Evolutionary conservation across 2,113 vertebrate genomes (phyloP), one percentile per base, ranked within the genome.

Genomic region (Pandion haliaetus): DNA sequence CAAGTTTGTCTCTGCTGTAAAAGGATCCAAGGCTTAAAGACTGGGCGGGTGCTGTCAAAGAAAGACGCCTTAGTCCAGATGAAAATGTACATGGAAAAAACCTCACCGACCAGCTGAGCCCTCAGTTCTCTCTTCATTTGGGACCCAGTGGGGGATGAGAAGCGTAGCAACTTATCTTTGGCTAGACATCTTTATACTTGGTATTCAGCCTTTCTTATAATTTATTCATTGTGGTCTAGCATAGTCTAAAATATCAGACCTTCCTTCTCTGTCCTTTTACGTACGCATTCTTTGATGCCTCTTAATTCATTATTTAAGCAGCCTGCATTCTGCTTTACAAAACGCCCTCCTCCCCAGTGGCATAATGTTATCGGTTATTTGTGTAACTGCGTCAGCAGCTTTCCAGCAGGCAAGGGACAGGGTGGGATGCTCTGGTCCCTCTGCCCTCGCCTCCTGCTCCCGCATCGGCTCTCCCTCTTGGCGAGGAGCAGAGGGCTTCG

Each of bases 271-370:
- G 71, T 86, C 95, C 85, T 94, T 38, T 47, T 90, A n/a, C 91
- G 40, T 40, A 61, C 5, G 2, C 45, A 23, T 86, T 90, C 89
- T 96, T 88, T 91, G 94, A 95, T 96, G 88, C 74, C 83, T 91
- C 94, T 76, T 92, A 83, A 96, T 96, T 96, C 93, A 96, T 97
- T 95, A 97, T 97, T 97, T 86, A 97, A 94, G 90, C 86, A 89
- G 69, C 50, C 78, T 67, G 58, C 3, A 7, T 84, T 88, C 86
- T 93, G 82, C 93, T 73, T 84, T 84, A 82, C 91, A 36, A 34
- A 83, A 38, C 42, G 5, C 42, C 42, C 85, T 57, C 61, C 87
- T 83, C 66, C 45, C 88, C 1, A 1, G 28, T 47, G 71, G 34
- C 72, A 81, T 21, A 24, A 21, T 9, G 29, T 38, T 88, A 2